Percentiles rank a stretch among this genome's conserved stretches.
Evolutionary conservation across 2,888 invertebrate genomes (phyloP).

Genomic region (Augochlorella aurata): DNA sequence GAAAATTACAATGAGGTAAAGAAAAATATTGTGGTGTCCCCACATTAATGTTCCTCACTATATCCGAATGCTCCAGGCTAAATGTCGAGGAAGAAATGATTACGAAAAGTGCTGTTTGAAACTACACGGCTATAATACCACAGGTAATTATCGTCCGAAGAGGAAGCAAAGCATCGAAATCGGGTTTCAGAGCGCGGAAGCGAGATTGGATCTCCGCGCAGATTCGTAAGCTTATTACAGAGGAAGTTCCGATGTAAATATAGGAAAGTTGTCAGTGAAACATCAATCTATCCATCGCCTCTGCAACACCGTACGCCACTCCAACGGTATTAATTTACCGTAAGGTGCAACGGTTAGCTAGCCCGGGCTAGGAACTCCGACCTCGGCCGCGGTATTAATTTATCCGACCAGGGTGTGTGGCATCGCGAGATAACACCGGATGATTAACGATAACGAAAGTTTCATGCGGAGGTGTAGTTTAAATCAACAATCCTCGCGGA

Average conservation of each 20-base stretch:
- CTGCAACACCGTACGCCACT: slow-evolving; percentile 5
- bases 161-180: not conserved
- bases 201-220: not conserved
- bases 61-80: not conserved
- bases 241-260: slow-evolving; percentile 13
- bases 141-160: not conserved
- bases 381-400: slow-evolving; percentile 29
- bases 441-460: slow-evolving; percentile 14
- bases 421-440: slow-evolving; percentile 7
- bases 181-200: not conserved
- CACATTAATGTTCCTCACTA: too few relatives aligned
- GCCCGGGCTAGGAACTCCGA: slow-evolving; percentile 9
- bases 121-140: not conserved
- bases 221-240: slow-evolving; percentile 12
- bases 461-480: not conserved
- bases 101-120: not conserved
- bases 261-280: slow-evolving; percentile 25
- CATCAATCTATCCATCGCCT: slow-evolving; percentile 16
- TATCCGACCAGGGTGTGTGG: slow-evolving; percentile 16
- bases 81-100: too few relatives aligned
- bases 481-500: not conserved
- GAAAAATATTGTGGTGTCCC: too few relatives aligned
- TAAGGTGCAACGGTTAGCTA: slow-evolving; percentile 21
- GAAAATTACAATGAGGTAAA: too few relatives aligned
- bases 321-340: slow-evolving; percentile 33